These are phyloP conservation scores for Agrypnia vestita DNA, from an alignment of 1,140 invertebrate genomes.

Conservation along the genomic window DNA sequence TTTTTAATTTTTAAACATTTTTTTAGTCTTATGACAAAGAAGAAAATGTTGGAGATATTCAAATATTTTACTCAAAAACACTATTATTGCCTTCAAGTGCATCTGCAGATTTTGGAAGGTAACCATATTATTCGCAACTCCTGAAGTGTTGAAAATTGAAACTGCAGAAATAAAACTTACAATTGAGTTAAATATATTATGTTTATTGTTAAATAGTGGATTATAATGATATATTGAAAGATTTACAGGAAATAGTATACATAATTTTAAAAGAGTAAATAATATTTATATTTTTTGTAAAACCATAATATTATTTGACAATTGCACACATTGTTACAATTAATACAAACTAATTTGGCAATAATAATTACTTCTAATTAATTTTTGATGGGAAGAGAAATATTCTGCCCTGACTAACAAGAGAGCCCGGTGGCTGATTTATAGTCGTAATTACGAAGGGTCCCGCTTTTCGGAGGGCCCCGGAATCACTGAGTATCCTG, in stretches of 20 bases:
- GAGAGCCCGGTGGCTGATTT: too few species aligned
- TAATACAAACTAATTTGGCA: constrained; percentile 31
- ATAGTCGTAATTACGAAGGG: too few species aligned
- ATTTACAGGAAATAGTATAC: constrained; percentile 27
- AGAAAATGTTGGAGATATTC: too few species aligned
- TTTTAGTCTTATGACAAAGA: too few species aligned
- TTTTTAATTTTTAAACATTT: too few species aligned
- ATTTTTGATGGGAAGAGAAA: not conserved
- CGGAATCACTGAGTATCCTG: too few species aligned
- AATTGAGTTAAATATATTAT: constrained; percentile 41
- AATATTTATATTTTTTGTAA: constrained; percentile 26
- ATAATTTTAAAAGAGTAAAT: constrained; percentile 20
- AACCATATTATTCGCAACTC: too few species aligned
- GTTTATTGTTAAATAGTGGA: constrained; percentile 41
- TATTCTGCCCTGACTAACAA: too few species aligned
- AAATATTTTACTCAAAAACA: too few species aligned
- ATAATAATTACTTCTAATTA: not conserved
- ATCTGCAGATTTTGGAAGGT: not conserved
- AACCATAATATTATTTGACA: constrained; percentile 1
- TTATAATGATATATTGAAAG: constrained; percentile 44
- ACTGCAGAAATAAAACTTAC: not conserved
- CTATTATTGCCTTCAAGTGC: not conserved
- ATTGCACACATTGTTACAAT: not conserved
- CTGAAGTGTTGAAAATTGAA: too few species aligned
- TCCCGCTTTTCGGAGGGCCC: too few species aligned